phyloP scores from a whole-genome alignment of 2,888 invertebrate species.

The Acholoe squamosa region DNA sequence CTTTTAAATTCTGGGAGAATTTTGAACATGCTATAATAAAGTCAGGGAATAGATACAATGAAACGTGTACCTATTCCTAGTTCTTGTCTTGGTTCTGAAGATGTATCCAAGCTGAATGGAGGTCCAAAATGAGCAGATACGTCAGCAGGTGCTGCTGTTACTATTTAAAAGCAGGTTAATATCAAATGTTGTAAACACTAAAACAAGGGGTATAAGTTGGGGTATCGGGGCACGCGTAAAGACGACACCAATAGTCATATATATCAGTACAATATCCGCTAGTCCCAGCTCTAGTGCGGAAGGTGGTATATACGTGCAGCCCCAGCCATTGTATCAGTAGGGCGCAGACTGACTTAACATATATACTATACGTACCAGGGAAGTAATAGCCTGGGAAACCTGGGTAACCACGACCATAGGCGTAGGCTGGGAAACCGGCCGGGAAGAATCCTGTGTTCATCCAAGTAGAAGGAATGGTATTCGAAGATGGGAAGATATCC shows the following conservation, averaged over 20 bases:
- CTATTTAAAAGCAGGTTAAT: not conserved
- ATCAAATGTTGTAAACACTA: not conserved
- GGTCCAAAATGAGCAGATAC: too few relatives aligned
- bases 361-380: constrained; percentile 85
- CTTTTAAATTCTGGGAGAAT: too few relatives aligned
- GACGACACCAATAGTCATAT: constrained; percentile 55
- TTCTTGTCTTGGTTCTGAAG: too few relatives aligned
- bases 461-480: too few relatives aligned
- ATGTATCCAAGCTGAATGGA: too few relatives aligned
- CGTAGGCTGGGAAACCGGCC: constrained; percentile 94
- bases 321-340: not conserved
- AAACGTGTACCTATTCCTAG: too few relatives aligned
- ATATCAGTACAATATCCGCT: constrained; percentile 21
- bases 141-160: not conserved
- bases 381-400: constrained; percentile 98
- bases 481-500: too few relatives aligned
- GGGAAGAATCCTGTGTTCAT: constrained; percentile 80
- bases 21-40: too few relatives aligned
- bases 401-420: constrained; percentile 95
- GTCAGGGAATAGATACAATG: too few relatives aligned
- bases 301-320: not conserved
- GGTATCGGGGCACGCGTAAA: constrained; percentile 49
- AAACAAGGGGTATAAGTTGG: constrained; percentile 42
- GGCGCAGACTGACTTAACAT: not conserved
- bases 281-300: constrained; percentile 43